Evolutionary conservation across 2,888 invertebrate genomes (phyloP).

Genomic region (Drosophila vallismaia): DNA sequence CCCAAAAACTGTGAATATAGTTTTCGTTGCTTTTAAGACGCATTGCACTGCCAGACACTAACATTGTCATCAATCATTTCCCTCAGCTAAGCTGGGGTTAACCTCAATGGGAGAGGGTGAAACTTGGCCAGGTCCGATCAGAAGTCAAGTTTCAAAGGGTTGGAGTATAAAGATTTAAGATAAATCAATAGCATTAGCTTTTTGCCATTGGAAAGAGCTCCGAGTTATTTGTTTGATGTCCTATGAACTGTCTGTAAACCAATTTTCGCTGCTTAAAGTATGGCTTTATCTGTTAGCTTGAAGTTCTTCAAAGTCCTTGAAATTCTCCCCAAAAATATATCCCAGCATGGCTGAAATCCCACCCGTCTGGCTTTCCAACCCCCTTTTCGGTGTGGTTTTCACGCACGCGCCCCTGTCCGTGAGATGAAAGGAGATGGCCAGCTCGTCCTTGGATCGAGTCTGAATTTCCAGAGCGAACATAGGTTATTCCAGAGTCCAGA

Average conservation of each 20-base stretch:
- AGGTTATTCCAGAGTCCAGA: constrained; percentile 43
- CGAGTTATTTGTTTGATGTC: too few species aligned
- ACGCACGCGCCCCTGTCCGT: constrained; percentile 59
- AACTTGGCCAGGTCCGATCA: neutral
- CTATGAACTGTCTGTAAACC: too few species aligned
- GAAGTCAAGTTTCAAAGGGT: constrained; percentile 3
- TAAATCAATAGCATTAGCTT: neutral
- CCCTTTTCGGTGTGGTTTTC: constrained; percentile 41
- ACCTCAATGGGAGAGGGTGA: constrained; percentile 7
- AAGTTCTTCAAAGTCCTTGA: constrained; percentile 10
- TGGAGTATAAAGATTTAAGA: neutral
- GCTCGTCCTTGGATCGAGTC: constrained; percentile 54
- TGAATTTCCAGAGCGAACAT: constrained; percentile 55
- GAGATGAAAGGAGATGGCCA: constrained; percentile 45
- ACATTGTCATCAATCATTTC: constrained; percentile 33
- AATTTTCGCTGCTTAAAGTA: neutral
- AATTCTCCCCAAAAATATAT: constrained; percentile 21
- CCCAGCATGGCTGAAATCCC: constrained; percentile 33
- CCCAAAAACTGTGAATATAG: constrained; percentile 28
- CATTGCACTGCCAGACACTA: constrained; percentile 10
- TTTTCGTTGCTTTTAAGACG: constrained; percentile 11
- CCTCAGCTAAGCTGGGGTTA: constrained; percentile 22
- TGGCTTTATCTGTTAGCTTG: neutral
- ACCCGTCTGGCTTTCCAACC: constrained; percentile 26
- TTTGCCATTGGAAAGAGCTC: too few species aligned